A percentile compares a stretch with the other conserved stretches of the same genome.
Evolutionary conservation across 2,797 vertebrate species (phyloP).

Genomic region (Lithobates pipiens): DNA sequence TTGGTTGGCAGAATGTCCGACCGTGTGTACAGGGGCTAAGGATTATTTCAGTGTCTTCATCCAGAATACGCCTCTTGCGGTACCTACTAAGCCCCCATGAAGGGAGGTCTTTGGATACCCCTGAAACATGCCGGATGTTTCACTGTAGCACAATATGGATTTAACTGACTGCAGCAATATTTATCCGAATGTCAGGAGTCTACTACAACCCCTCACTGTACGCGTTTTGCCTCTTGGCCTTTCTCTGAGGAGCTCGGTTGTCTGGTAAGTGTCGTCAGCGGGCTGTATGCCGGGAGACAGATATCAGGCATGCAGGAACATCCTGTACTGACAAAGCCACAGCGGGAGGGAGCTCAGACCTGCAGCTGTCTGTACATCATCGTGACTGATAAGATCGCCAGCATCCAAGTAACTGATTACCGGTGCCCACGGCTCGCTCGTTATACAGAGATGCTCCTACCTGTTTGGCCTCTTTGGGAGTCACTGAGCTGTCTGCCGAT

Average conservation of each 20-base stretch:
- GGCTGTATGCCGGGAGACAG: not conserved
- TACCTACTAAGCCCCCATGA: no score
- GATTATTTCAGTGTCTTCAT: no score
- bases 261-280: not conserved
- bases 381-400: no score
- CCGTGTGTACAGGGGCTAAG: no score
- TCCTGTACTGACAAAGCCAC: not conserved
- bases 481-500: constrained; percentile 83
- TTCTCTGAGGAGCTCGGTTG: not conserved
- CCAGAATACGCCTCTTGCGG: no score
- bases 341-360: not conserved
- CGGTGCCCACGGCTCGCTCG: no score
- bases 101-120: no score
- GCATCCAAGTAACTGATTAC: no score
- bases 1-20: no score
- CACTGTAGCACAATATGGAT: not conserved
- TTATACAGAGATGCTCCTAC: constrained; percentile 68
- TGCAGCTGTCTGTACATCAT: not conserved
- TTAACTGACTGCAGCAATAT: not conserved
- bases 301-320: not conserved
- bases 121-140: no score
- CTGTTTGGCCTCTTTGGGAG: constrained; percentile 86
- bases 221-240: not conserved
- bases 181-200: not conserved
- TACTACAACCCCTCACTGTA: not conserved